These are phyloP conservation scores for Glomeris maerens DNA, from an alignment of 1,140 invertebrate species.

Conservation along the genomic window DNA sequence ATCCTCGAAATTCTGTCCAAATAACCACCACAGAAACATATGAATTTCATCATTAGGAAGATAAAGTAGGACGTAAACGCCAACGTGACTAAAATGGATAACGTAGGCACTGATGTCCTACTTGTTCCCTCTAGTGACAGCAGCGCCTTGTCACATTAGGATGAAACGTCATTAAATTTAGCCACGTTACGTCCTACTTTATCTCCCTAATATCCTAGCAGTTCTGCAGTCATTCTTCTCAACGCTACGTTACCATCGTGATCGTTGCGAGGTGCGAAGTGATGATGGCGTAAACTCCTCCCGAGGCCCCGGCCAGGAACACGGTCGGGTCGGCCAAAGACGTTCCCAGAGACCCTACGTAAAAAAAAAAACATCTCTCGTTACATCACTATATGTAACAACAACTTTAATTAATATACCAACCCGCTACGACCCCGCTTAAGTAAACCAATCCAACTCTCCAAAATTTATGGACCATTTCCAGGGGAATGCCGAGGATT, in stretches of 20 bases:
- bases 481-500: slow-evolving; percentile 50
- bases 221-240: too few species aligned
- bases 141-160: too few species aligned
- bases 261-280: slow-evolving; percentile 90
- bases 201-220: too few species aligned
- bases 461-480: slow-evolving; percentile 68
- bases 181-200: too few species aligned
- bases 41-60: neutral
- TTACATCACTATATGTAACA: slow-evolving; percentile 26
- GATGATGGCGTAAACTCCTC: slow-evolving; percentile 88
- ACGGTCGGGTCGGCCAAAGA: slow-evolving; percentile 74
- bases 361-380: slow-evolving; percentile 17
- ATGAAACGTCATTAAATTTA: too few species aligned
- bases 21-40: too few species aligned
- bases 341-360: slow-evolving; percentile 47
- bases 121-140: too few species aligned
- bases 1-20: slow-evolving; percentile 70
- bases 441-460: slow-evolving; percentile 53
- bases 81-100: too few species aligned
- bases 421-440: slow-evolving; percentile 36
- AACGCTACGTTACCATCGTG: slow-evolving; percentile 61
- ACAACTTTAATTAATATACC: slow-evolving; percentile 32
- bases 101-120: too few species aligned
- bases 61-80: neutral
- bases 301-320: slow-evolving; percentile 83